Evolutionary conservation across 2,113 vertebrate species (phyloP).

Genomic region (Amphiprion percula): DNA sequence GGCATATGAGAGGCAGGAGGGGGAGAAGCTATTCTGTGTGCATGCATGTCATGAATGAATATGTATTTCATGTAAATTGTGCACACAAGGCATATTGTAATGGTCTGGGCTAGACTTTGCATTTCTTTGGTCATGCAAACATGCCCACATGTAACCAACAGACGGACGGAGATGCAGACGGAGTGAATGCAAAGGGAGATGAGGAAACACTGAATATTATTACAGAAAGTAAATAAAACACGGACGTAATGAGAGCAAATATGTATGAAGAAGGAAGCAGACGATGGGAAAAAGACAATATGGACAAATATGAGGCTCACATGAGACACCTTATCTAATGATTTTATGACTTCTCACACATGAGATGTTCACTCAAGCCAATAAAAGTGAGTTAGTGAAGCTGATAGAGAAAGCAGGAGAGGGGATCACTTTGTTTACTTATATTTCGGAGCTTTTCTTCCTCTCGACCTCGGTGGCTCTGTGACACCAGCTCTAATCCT

Average conservation of each 20-base stretch:
- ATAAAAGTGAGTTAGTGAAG: constrained; percentile 69
- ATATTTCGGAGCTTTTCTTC: constrained; percentile 71
- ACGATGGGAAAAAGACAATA: background rate
- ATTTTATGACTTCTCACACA: constrained; percentile 75
- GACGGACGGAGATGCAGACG: constrained; percentile 21
- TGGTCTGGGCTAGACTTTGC: constrained; percentile 63
- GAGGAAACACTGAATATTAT: constrained; percentile 25
- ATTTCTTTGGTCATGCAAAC: constrained; percentile 78
- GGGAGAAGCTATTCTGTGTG: constrained; percentile 33
- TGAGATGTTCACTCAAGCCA: constrained; percentile 52
- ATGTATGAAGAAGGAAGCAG: background rate
- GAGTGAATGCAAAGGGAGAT: constrained; percentile 29
- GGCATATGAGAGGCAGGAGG: constrained; percentile 5
- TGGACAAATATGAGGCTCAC: constrained; percentile 23
- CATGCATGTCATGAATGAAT: constrained; percentile 63
- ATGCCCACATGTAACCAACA: constrained; percentile 65
- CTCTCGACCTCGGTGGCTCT: constrained; percentile 83
- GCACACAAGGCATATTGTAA: constrained; percentile 60
- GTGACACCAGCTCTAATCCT: constrained; percentile 87
- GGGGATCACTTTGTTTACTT: constrained; percentile 71
- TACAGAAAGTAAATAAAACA: background rate
- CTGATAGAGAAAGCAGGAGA: constrained; percentile 59
- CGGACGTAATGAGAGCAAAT: background rate
- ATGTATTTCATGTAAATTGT: constrained; percentile 77
- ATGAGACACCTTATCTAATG: constrained; percentile 66